Evolutionary conservation across 1,140 invertebrate species (phyloP), one percentile per base, ranked within the genome.

Genomic region (Anastrepha ludens): DNA sequence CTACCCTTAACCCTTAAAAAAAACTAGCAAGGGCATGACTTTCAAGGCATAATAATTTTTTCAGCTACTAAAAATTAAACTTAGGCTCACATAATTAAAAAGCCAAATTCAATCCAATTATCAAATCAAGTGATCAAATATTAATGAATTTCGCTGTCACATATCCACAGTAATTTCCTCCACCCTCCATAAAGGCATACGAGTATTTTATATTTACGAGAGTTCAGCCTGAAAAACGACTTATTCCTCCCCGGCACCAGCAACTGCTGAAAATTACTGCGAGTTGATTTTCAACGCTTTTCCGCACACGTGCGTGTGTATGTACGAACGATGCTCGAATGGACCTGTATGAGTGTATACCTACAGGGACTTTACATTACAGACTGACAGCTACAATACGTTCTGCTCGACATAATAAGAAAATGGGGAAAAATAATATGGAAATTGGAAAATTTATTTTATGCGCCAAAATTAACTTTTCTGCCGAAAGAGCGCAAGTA

Each of bases 401-500:
- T 15, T 62, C 3, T 15, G 41, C 39, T 44, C 67, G 11, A 39
- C 41, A 44, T 3, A 62, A n/a, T 17, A 62, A 62, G 67, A 74
- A 74, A 74, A 74, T 74, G 67, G 41, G 11, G 39, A 47, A 81
- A n/a, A 81, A 58, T 81, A 81, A 81, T 81, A 81, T 81, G 74
- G 74, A 81, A 81, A 81, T 81, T 55, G 74, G 74, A 81, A 81
- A 81, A 81, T 81, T 81, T 81, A 29, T 55, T 81, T 81, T 17
- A 13, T 20, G 74, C 74, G 47, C 74, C 47, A 55, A 81, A 81
- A 81, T 81, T 58, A 81, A 55, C 74, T 81, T 81, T 81, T 50
- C 44, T 41, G 50, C 47, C 29, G 55, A n/a, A 81, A 55, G 67
- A 74, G 6, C 13, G 15, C 4, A 39, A 9, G 9, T 13, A 15